These are phyloP conservation scores for Hydrotaea cyrtoneurina DNA, from an alignment of 2,888 invertebrate species.

Conservation along the genomic window DNA sequence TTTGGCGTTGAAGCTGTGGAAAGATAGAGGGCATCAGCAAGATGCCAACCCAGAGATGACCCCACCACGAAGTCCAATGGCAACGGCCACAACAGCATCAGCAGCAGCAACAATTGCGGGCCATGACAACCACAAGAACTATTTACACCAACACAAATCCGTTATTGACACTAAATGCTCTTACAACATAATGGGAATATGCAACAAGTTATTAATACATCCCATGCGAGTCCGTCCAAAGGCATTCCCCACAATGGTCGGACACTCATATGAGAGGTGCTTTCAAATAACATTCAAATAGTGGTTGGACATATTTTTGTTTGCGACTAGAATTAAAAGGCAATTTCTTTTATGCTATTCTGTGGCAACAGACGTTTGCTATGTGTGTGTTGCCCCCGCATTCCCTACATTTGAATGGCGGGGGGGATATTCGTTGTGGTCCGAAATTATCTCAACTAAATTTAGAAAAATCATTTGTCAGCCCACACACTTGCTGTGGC, in stretches of 20 bases:
- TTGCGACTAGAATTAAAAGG: slow-evolving; percentile 4
- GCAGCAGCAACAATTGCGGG: background rate
- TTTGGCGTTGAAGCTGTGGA: slow-evolving; percentile 5
- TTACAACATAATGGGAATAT: slow-evolving; percentile 29
- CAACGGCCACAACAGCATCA: background rate
- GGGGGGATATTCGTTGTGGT: background rate
- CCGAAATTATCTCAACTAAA: slow-evolving; percentile 4
- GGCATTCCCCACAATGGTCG: background rate
- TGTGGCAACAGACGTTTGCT: background rate
- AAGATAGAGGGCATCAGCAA: slow-evolving; percentile 14
- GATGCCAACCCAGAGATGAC: slow-evolving; percentile 44
- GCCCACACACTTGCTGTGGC: slow-evolving; percentile 38
- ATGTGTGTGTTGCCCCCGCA: background rate
- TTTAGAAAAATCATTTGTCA: slow-evolving; percentile 39
- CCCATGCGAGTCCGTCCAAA: background rate
- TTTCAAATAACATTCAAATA: slow-evolving; percentile 26
- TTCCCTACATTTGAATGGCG: background rate
- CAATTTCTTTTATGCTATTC: slow-evolving; percentile 18
- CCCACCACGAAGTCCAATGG: background rate
- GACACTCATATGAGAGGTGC: background rate
- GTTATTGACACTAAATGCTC: slow-evolving; percentile 45
- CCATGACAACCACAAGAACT: slow-evolving; percentile 8
- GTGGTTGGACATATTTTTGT: slow-evolving; percentile 1
- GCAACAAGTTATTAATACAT: slow-evolving; percentile 38
- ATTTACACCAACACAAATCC: slow-evolving; percentile 44